These are phyloP conservation scores for Eristalis tenax DNA, from an alignment of 2,888 invertebrate genomes.

Conservation along the genomic window DNA sequence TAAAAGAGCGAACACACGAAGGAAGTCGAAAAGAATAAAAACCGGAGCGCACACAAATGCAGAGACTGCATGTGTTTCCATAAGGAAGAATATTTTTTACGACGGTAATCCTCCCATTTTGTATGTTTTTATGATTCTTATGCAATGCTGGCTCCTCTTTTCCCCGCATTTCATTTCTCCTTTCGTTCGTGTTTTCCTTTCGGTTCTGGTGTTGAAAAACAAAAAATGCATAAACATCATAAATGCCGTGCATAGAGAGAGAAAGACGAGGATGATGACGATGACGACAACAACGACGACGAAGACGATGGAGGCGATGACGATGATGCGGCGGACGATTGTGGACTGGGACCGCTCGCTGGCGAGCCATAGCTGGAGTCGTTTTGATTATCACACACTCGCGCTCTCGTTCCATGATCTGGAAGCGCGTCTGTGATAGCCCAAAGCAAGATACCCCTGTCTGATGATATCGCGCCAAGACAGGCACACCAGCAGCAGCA, in stretches of 20 bases:
- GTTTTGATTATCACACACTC: constrained; percentile 47
- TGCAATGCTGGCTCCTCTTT: constrained; percentile 40
- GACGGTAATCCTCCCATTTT: constrained; percentile 67
- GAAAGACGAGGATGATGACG: constrained; percentile 3
- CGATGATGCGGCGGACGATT: constrained; percentile 22
- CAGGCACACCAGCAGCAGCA: background rate
- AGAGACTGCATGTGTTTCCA: constrained; percentile 40
- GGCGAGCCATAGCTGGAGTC: constrained; percentile 1
- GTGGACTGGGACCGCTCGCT: constrained; percentile 18
- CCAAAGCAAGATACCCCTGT: constrained; percentile 7
- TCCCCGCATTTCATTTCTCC: background rate
- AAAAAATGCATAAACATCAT: constrained; percentile 57
- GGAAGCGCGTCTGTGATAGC: constrained; percentile 33
- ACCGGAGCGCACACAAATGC: constrained; percentile 52
- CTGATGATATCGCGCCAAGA: background rate
- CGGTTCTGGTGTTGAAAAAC: background rate
- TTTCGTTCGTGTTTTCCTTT: constrained; percentile 20
- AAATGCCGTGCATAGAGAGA: constrained; percentile 50
- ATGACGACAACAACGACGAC: background rate
- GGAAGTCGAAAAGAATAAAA: constrained; percentile 30
- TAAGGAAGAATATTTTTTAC: constrained; percentile 71
- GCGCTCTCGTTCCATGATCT: constrained; percentile 38
- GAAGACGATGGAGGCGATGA: background rate
- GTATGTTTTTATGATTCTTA: constrained; percentile 69
- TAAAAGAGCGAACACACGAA: constrained; percentile 12